Conservation (phyloP, 2,113 vertebrate species). For the Uropsilus gracilis region DNA sequence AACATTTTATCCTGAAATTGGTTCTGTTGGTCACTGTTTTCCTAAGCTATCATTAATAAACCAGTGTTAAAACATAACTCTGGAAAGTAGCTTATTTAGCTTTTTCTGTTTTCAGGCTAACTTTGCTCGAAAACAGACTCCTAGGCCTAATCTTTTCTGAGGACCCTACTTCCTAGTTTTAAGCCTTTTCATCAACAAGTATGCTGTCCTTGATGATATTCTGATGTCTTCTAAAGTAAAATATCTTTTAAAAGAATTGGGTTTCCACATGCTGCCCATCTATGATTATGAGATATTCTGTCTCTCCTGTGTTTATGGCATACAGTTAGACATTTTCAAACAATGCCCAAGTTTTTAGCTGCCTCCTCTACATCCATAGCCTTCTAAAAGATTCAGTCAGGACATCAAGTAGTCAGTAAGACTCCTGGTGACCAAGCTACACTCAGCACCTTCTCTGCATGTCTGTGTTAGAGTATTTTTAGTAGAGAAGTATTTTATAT, state of each 20-base stretch:
- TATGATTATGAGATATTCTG: constrained; percentile 12
- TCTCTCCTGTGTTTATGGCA: constrained; percentile 41
- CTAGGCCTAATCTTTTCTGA: constrained; percentile 33
- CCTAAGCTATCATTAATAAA: not conserved
- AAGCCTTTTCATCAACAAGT: constrained; percentile 47
- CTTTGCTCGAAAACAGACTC: constrained; percentile 42
- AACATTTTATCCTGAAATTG: constrained; percentile 51
- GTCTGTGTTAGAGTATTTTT: not conserved
- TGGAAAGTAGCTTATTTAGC: constrained; percentile 30
- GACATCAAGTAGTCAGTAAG: not conserved
- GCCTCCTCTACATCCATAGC: not conserved
- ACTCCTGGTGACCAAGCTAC: constrained; percentile 21
- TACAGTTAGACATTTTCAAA: constrained; percentile 54
- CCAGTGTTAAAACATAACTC: constrained; percentile 25
- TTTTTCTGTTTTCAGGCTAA: constrained; percentile 17
- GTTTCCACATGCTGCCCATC: constrained; percentile 13
- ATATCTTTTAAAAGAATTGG: constrained; percentile 40
- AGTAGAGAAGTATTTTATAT: constrained; percentile 51
- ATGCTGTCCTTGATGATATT: constrained; percentile 22
- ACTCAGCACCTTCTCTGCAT: constrained; percentile 58
- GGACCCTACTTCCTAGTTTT: not conserved
- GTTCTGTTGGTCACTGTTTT: constrained; percentile 41
- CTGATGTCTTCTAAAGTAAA: not conserved
- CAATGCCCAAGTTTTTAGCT: constrained; percentile 39
- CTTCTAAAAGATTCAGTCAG: not conserved